These are phyloP conservation scores for Cephalopterus ornatus DNA, from an alignment of 2,113 vertebrate genomes.

Conservation along the genomic window DNA sequence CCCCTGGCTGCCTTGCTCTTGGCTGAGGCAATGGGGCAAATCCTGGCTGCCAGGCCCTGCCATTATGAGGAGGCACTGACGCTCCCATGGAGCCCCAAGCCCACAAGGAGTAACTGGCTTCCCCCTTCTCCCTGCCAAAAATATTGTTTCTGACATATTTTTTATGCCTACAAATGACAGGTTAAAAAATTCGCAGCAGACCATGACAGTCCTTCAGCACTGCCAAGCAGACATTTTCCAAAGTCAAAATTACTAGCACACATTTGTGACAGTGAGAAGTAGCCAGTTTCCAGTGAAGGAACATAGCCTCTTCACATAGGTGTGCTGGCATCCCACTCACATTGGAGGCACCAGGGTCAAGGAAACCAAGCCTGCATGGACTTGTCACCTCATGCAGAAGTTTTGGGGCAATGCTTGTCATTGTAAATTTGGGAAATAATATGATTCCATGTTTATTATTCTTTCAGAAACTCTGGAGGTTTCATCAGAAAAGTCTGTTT, in stretches of 20 bases:
- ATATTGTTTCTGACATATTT: background rate
- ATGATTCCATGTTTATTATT: background rate
- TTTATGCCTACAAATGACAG: background rate
- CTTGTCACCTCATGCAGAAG: background rate
- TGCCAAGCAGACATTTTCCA: background rate
- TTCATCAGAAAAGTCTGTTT: background rate
- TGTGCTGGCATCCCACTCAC: background rate
- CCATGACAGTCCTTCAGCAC: background rate
- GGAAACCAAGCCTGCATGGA: background rate
- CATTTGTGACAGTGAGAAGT: background rate
- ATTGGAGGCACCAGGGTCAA: accelerated
- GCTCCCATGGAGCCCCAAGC: accelerated
- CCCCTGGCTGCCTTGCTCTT: background rate
- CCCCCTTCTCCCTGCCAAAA: background rate
- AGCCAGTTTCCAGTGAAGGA: background rate
- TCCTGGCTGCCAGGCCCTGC: background rate
- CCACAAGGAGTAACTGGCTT: background rate
- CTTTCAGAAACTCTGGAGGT: background rate
- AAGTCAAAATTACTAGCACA: background rate
- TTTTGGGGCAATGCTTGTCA: background rate
- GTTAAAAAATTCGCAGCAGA: background rate
- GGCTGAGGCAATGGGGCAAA: background rate
- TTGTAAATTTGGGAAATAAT: background rate
- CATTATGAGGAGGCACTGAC: no score
- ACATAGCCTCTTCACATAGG: accelerated